These are phyloP conservation scores for Gnathonemus longibarbis DNA, from an alignment of 2,113 vertebrate genomes.

Conservation along the genomic window DNA sequence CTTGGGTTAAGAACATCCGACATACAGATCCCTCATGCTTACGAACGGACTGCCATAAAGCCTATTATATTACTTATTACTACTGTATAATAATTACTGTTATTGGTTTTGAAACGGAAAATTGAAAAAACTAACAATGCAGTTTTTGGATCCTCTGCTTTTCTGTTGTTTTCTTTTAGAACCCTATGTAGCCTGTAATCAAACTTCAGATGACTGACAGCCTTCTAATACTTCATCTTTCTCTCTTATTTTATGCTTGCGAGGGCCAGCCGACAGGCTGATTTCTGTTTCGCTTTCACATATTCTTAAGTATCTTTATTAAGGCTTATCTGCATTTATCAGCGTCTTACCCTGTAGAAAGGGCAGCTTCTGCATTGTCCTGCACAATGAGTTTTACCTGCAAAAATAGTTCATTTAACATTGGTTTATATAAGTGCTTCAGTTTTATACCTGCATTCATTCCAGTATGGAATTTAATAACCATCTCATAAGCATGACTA, in stretches of 20 bases:
- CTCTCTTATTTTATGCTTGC: neutral
- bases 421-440: neutral
- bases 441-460: neutral
- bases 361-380: neutral
- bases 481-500: neutral
- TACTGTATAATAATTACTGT: too few species aligned
- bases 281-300: neutral
- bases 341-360: neutral
- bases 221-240: neutral
- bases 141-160: neutral
- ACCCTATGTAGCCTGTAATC: neutral
- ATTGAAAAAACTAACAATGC: too few species aligned
- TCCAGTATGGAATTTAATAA: neutral
- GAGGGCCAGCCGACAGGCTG: neutral
- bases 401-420: neutral
- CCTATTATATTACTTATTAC: too few species aligned
- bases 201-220: neutral
- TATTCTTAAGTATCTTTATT: neutral
- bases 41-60: too few species aligned
- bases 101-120: too few species aligned
- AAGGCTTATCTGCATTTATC: neutral
- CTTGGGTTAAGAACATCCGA: too few species aligned
- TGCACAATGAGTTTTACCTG: neutral
- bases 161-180: neutral
- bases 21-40: too few species aligned